Evolutionary conservation across 1,140 invertebrate genomes (phyloP), one percentile per base, ranked within the genome.

Genomic region (Procambarus virginalis): DNA sequence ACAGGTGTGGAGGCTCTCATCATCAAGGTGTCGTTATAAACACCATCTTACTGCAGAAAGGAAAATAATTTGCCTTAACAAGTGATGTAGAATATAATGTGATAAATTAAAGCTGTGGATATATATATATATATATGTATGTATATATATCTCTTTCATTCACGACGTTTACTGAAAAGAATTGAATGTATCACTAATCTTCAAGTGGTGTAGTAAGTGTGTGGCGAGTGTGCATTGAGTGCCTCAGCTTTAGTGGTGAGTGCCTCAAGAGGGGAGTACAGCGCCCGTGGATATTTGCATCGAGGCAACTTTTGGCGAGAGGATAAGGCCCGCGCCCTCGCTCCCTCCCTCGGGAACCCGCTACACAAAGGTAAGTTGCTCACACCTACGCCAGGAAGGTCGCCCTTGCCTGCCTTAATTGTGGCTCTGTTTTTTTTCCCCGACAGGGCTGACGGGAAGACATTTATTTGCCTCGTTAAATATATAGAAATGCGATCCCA

Each of bases 181-280:
- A 55, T 55, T 8, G 51, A 34, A 34, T 34, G 34, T 34, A 34
- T 34, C 34, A 34, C 34, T 34, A 34, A 34, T 34, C 34, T 34
- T 34, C 4, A 20, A 17, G 64, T 68, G 14, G 64, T 68, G 64
- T 68, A 20, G 64, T 17, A n/a, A 68, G 51, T 55, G 68, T 34
- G 68, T 73, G 22, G 22, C 34, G n/a, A 34, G 68, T 73, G 68
- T 73, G 68, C 17, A 34, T 34, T 34, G 34, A 34, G 34, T 34
- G 34, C 60, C 60, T 64, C 4, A 17, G 60, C 60, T 64, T 17
- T 64, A 64, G 60, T 73, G 68, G 20, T 34, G 68, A 73, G n/a
- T 34, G 68, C 68, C 68, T 73, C 68, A 73, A 73, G 22, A n/a
- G 8, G n/a, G 68, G 68, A 73, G 68, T 73, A 73, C 68, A 73